Percentiles rank a stretch among this genome's conserved stretches.
These are phyloP conservation scores for Cryptops parisi DNA, from an alignment of 2,888 invertebrate species.

Conservation along the genomic window DNA sequence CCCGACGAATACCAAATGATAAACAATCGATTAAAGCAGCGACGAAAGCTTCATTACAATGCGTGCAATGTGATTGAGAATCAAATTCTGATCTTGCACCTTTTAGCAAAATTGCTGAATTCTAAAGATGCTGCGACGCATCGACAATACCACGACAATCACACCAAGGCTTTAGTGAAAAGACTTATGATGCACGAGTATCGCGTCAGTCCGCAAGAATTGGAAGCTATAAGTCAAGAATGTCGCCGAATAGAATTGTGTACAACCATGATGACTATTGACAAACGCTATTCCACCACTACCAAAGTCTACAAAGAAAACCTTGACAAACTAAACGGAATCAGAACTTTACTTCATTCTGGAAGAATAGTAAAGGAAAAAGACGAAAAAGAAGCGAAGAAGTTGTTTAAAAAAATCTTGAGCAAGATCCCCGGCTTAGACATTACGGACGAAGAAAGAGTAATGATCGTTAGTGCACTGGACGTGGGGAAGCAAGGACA, in stretches of 20 bases:
- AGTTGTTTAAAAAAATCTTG: no score
- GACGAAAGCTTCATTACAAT: background rate
- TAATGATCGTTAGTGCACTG: slow-evolving; percentile 43
- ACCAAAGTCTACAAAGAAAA: no score
- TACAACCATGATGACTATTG: no score
- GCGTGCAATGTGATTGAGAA: background rate
- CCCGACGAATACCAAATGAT: background rate
- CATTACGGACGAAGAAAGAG: slow-evolving; percentile 37
- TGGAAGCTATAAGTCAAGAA: background rate
- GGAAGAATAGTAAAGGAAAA: no score
- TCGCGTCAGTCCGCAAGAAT: background rate
- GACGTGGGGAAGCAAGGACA: slow-evolving; percentile 31
- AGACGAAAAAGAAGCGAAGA: no score
- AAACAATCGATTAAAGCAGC: no score
- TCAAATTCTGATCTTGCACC: background rate
- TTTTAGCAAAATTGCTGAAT: background rate
- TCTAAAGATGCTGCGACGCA: background rate
- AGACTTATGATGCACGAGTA: background rate
- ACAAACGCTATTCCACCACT: no score
- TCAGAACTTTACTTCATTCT: no score
- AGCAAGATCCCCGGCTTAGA: no score
- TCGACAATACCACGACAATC: background rate
- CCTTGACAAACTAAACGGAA: no score
- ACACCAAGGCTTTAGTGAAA: background rate
- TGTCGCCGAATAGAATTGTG: background rate